Evolutionary conservation across 2,888 invertebrate genomes (phyloP).

Genomic region (Lepidocyrtinus sp.): DNA sequence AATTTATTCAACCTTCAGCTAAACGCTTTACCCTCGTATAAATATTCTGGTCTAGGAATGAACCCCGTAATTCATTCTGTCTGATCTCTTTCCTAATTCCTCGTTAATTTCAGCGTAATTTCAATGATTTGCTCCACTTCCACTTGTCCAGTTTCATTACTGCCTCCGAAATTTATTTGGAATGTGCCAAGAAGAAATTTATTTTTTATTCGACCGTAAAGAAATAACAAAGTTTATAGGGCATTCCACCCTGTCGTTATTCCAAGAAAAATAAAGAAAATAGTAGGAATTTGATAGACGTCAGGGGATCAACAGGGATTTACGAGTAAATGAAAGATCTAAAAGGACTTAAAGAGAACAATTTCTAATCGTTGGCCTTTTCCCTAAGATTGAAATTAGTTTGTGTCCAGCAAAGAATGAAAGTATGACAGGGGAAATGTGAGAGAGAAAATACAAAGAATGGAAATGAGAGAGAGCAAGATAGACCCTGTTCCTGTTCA

Average conservation of each 20-base stretch:
- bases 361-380: conserved; percentile 39
- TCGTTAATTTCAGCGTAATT: not conserved
- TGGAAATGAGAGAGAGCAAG: conserved; percentile 33
- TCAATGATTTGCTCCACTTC: not conserved
- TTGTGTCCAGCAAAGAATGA: not conserved
- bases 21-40: not conserved
- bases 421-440: conserved; percentile 10
- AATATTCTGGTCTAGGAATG: not conserved
- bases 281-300: no score
- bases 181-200: conserved; percentile 31
- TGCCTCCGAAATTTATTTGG: not conserved
- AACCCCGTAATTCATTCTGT: not conserved
- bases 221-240: conserved; percentile 34
- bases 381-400: conserved; percentile 20
- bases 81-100: not conserved
- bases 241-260: conserved; percentile 21
- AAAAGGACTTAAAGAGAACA: conserved; percentile 44
- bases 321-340: conserved; percentile 37
- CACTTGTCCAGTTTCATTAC: not conserved
- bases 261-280: conserved; percentile 19
- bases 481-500: conserved; percentile 49
- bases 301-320: conserved; percentile 57
- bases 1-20: not conserved
- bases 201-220: conserved; percentile 3
- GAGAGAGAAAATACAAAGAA: conserved; percentile 20